Evolutionary conservation across 2,888 invertebrate genomes (phyloP).

Genomic region (Cheilosia soror): DNA sequence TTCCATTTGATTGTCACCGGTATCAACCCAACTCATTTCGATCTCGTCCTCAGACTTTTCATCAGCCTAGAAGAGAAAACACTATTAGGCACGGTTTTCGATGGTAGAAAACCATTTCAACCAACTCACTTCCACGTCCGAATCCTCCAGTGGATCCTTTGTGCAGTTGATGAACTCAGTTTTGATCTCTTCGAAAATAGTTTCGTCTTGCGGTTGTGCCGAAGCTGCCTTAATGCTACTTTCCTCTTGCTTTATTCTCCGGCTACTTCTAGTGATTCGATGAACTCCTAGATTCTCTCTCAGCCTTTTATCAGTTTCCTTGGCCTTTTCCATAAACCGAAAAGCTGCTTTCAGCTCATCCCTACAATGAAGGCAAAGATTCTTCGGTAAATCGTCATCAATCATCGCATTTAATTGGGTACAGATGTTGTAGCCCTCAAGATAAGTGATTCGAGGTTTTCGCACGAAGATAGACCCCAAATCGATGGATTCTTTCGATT

Average conservation of each 20-base stretch:
- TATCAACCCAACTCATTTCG: constrained; percentile 62
- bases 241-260: constrained; percentile 49
- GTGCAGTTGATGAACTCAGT: constrained; percentile 60
- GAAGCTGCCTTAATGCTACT: background rate
- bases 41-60: constrained; percentile 66
- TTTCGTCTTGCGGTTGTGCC: constrained; percentile 32
- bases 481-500: constrained; percentile 61
- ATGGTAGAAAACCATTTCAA: background rate
- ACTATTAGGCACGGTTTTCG: background rate
- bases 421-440: constrained; percentile 76
- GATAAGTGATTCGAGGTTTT: constrained; percentile 68
- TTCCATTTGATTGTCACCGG: constrained; percentile 39
- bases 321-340: constrained; percentile 76
- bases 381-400: constrained; percentile 75
- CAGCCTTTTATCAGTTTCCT: constrained; percentile 72
- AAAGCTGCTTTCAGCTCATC: constrained; percentile 64
- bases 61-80: constrained; percentile 39
- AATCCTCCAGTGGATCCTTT: constrained; percentile 77
- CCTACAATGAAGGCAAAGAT: constrained; percentile 76
- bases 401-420: constrained; percentile 76
- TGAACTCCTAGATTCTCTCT: constrained; percentile 45
- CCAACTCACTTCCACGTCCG: constrained; percentile 73
- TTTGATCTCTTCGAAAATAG: constrained; percentile 63
- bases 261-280: constrained; percentile 45
- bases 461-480: constrained; percentile 52